Evolutionary conservation across 2,797 vertebrate genomes (phyloP), one percentile per base, ranked within the genome.

Genomic region (Aselliscus stoliczkanus): DNA sequence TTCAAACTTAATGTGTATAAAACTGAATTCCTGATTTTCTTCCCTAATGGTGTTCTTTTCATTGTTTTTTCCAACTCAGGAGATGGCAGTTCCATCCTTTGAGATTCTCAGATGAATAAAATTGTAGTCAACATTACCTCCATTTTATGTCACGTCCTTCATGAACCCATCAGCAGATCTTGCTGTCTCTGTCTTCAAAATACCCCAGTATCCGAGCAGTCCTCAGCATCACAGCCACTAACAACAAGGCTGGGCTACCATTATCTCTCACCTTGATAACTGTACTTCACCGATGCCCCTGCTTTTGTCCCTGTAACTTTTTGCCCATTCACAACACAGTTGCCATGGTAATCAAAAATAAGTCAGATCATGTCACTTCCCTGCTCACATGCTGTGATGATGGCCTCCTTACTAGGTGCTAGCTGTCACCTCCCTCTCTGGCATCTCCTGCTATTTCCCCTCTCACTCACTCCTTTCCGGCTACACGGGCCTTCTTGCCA

Each of bases 331-430:
- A n/a, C 50, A 44, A 34, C 29, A 2, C 10, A 4, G 86, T 77
- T 96, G 82, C 73, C 72, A 81, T 58, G 73, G 77, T 18, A 56
- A 96, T 67, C 15, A 65, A 47, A 93, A 77, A 4, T 1, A 70
- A 89, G 64, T 92, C 37, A 47, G 27, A 76, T 91, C 27, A 7
- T 17, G 52, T n/a, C 47, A 64, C 4, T 37, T 52, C 31, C 17
- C 52, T 69, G 21, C 67, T 69, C 23, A 17, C 15, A 29, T 23
- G 42, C 58, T 47, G 29, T 17, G 13, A 47, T 18, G 10, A 65
- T 5, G 10, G 27, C 47, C 17, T 70, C 79, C 21, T 82, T 20
- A 14, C 9, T 56, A 58, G 21, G 15, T 4, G 14, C 31, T 31
- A n/a, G 2, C 4, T 25, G 5, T 37, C 29, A 31, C 42, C 20